A percentile compares a stretch with the other conserved stretches of the same genome.
phyloP scores from a whole-genome alignment of 2,888 invertebrate genomes.

The Lagria hirta region DNA sequence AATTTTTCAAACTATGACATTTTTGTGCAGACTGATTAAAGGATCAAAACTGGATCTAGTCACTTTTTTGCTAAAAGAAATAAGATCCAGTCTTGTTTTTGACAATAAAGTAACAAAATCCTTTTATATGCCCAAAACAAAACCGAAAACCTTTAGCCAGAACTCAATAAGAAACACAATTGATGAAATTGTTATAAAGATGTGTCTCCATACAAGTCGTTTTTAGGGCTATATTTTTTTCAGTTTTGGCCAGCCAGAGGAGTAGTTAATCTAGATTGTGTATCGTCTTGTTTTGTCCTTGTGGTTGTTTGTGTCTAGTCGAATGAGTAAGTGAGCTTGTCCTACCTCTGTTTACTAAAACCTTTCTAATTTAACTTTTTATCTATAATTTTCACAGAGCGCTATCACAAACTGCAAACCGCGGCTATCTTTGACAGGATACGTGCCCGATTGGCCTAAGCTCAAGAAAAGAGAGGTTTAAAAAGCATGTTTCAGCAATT shows the following conservation, averaged over 20 bases:
- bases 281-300: slow-evolving; percentile 32
- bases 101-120: slow-evolving; percentile 20
- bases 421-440: slow-evolving; percentile 36
- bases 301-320: slow-evolving; percentile 31
- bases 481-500: slow-evolving; percentile 24
- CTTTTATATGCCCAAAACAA: slow-evolving; percentile 7
- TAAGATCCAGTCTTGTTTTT: slow-evolving; percentile 19
- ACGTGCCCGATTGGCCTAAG: slow-evolving; percentile 47
- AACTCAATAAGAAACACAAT: slow-evolving; percentile 21
- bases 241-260: slow-evolving; percentile 42
- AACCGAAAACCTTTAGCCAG: slow-evolving; percentile 32
- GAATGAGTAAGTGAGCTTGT: slow-evolving; percentile 30
- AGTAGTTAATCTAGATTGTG: slow-evolving; percentile 37
- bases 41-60: too few relatives aligned
- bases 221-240: slow-evolving; percentile 35
- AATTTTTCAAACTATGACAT: too few relatives aligned
- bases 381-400: slow-evolving; percentile 33
- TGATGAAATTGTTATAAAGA: slow-evolving; percentile 43
- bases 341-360: slow-evolving; percentile 22
- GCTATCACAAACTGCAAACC: slow-evolving; percentile 28
- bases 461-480: slow-evolving; percentile 48
- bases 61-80: too few relatives aligned
- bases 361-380: slow-evolving; percentile 26
- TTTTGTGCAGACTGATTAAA: too few relatives aligned
- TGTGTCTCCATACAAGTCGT: slow-evolving; percentile 46